Conservation (phyloP, 2,113 vertebrate genomes). For the Gavia stellata region DNA sequence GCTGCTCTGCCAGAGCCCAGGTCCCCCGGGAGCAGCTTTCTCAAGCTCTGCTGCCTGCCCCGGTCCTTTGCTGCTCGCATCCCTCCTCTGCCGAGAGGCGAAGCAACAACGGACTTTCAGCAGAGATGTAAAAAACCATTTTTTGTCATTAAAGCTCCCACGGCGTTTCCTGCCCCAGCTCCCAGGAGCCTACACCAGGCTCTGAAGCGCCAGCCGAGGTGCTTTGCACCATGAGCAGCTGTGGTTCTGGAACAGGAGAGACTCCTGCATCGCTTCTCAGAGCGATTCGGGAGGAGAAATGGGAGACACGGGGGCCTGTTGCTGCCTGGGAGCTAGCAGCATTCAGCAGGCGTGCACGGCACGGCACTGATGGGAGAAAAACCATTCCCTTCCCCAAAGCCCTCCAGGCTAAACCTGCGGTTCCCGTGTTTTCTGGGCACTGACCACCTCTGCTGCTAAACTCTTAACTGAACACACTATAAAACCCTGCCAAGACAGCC, state of each 20-base stretch:
- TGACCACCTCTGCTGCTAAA: not conserved
- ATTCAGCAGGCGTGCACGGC: accelerated
- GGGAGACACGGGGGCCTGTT: not conserved
- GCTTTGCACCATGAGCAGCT: not conserved
- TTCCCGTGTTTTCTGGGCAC: not conserved
- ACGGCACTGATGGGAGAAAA: not conserved
- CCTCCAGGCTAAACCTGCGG: not conserved
- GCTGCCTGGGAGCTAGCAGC: not conserved
- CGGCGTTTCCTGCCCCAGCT: not conserved
- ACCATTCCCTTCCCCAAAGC: not conserved
- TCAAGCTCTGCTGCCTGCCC: conserved; percentile 13
- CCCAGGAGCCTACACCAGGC: not conserved
- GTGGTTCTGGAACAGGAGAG: not conserved
- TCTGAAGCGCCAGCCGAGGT: not conserved
- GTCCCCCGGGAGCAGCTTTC: not conserved
- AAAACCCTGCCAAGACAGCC: not conserved
- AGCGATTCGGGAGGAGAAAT: not conserved
- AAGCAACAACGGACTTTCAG: not conserved
- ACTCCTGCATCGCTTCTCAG: accelerated
- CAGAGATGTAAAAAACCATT: not conserved
- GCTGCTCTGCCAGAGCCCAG: not conserved
- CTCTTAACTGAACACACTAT: accelerated
- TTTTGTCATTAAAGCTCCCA: not conserved
- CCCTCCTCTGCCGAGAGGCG: not conserved
- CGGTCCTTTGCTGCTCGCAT: not conserved